phyloP scores from a whole-genome alignment of 2,113 vertebrate genomes.

The Heptranchias perlo region DNA sequence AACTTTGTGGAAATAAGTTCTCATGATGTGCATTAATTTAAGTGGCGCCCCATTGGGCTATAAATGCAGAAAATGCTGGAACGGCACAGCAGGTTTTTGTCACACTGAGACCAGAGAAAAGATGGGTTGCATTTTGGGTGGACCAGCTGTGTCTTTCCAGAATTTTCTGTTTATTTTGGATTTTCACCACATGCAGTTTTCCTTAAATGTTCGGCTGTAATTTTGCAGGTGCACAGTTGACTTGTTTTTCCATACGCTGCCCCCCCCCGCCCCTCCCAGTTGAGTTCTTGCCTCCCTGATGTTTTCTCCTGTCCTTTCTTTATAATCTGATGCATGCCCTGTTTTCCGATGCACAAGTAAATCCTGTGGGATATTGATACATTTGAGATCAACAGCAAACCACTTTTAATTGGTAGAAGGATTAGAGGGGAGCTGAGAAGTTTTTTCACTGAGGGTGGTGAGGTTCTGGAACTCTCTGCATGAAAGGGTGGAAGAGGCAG shows the following conservation, averaged over 20 bases:
- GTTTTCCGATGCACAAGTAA: background rate
- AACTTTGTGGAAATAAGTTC: background rate
- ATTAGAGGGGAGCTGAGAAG: too few relatives aligned
- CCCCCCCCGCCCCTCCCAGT: too few relatives aligned
- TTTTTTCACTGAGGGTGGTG: too few relatives aligned
- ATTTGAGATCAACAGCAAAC: background rate
- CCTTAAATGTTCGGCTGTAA: background rate
- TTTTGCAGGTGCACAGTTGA: background rate
- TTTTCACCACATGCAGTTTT: background rate
- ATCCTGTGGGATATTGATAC: too few relatives aligned
- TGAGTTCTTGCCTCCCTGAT: background rate
- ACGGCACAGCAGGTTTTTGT: background rate
- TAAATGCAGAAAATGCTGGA: background rate
- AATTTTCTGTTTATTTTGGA: background rate
- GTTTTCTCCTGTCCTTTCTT: background rate
- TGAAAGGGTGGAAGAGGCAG: too few relatives aligned
- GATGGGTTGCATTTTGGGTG: background rate
- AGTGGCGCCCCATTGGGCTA: background rate
- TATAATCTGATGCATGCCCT: background rate
- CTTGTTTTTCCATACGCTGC: background rate
- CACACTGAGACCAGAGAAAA: background rate
- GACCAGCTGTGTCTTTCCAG: background rate
- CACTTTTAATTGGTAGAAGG: too few relatives aligned
- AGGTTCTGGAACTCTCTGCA: too few relatives aligned
- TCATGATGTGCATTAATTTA: background rate